Base-by-base conservation (phyloP, 2,113 vertebrate species). In the Struthidea cinerea region DNA sequence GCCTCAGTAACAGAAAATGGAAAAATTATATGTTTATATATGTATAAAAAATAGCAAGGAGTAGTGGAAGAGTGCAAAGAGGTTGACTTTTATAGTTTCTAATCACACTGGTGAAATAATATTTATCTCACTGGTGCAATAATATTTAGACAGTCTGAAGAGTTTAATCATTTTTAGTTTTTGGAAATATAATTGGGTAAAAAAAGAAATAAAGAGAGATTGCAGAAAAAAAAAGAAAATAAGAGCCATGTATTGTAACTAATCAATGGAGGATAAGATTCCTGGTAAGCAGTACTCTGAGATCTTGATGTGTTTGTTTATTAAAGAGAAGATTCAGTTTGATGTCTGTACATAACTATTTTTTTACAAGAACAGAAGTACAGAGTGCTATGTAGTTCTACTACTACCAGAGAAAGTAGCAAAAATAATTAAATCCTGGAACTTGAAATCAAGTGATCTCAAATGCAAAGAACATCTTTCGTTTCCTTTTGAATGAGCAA, bases 161-260 rank as follows among this genome's bases (percentile, higher is more conserved):
- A 49, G 10, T 60, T 81, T 59, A 13, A 46, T 11, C 0, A 5
- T 20, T n/a, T 39, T 44, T 14, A 21, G 5, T 16, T 92, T 80
- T 80, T 28, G 18, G 67, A 71, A 61, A 42, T 28, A 22, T 46
- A 44, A 9, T 24, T 32, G 3, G 2, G 3, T 4, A 5, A 8
- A n/a, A 32, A 28, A 27, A 20, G 5, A 33, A 18, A 39, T 6
- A 35, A 27, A 20, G 7, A 60, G 4, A 22, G 2, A 24, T 27
- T 9, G 3, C 3, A n/a, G 22, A 16, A 61, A 42, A 22, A 10
- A 9, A 28, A 5, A 14, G 1, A n/a, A 74, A 47, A 47, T 6
- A 52, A 37, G 4, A 32, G 1, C 3, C 17, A 42, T 5, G 2
- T 5, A 9, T 26, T 49, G 4, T 32, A 69, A 37, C 1, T 3